These are phyloP conservation scores for Acleris holmiana DNA, from an alignment of 2,888 invertebrate genomes.

Conservation along the genomic window DNA sequence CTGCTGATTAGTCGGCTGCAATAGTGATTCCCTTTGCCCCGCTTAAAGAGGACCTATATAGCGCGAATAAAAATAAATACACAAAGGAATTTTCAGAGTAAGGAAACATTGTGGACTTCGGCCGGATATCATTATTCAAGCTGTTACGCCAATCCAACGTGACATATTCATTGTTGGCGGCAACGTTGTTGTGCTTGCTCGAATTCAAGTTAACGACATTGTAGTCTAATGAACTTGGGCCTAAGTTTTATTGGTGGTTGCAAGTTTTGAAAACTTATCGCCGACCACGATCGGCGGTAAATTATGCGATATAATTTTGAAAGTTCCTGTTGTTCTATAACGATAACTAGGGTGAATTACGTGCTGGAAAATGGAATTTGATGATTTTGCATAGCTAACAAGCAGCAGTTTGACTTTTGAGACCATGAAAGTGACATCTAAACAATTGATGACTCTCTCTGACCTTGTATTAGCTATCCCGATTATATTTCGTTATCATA, in stretches of 20 bases:
- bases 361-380: too few relatives aligned
- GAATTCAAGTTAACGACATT: slow-evolving; percentile 45
- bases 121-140: slow-evolving; percentile 76
- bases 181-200: slow-evolving; percentile 51
- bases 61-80: slow-evolving; percentile 46
- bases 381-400: too few relatives aligned
- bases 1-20: slow-evolving; percentile 42
- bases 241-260: slow-evolving; percentile 30
- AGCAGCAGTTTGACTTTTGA: too few relatives aligned
- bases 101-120: slow-evolving; percentile 57
- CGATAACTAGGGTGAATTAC: too few relatives aligned
- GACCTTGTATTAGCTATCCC: too few relatives aligned
- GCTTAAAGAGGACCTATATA: slow-evolving; percentile 34
- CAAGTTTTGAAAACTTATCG: slow-evolving; percentile 28
- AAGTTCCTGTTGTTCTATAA: not conserved
- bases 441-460: too few relatives aligned
- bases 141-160: slow-evolving; percentile 65
- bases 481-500: too few relatives aligned
- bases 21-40: slow-evolving; percentile 33
- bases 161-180: slow-evolving; percentile 71
- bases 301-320: slow-evolving; percentile 15
- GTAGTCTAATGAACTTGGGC: slow-evolving; percentile 42
- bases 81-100: slow-evolving; percentile 43
- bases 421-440: too few relatives aligned
- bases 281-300: slow-evolving; percentile 23